These are phyloP conservation scores for Pseudorectes ferrugineus DNA, from an alignment of 2,113 vertebrate genomes.

Conservation along the genomic window DNA sequence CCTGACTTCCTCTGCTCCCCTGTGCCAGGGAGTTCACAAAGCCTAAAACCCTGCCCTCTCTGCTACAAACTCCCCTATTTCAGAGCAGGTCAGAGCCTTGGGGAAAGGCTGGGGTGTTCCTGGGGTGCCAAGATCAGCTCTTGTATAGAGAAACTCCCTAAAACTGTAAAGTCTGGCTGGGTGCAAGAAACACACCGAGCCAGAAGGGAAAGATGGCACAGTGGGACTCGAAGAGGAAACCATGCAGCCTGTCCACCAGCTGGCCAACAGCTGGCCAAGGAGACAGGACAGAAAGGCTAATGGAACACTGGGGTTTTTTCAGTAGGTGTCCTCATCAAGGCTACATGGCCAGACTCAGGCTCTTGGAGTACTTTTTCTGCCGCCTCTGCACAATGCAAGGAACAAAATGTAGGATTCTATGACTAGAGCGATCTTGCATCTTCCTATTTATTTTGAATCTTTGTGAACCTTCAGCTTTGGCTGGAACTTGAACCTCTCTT, in stretches of 20 bases:
- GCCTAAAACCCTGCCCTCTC: neutral
- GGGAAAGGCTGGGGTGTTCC: neutral
- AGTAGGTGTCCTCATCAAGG: neutral
- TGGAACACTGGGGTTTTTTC: neutral
- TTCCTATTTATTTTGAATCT: conserved; percentile 7
- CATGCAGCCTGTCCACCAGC: neutral
- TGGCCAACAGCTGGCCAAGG: neutral
- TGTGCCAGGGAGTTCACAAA: neutral
- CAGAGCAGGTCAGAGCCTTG: neutral
- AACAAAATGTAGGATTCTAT: neutral
- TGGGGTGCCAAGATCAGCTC: neutral
- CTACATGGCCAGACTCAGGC: rapidly evolving
- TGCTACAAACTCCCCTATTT: neutral
- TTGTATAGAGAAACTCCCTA: neutral
- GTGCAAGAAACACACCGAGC: rapidly evolving
- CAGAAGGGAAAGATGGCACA: neutral
- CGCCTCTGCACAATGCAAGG: neutral
- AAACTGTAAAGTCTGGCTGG: neutral
- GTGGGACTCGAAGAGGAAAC: neutral
- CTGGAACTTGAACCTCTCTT: neutral
- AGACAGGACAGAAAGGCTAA: neutral
- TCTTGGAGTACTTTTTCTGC: neutral
- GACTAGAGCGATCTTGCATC: neutral
- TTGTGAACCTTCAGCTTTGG: neutral
- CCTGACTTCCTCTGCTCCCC: neutral